Base-by-base conservation (phyloP, 2,888 invertebrate genomes). In the Coenonympha glycerion region DNA sequence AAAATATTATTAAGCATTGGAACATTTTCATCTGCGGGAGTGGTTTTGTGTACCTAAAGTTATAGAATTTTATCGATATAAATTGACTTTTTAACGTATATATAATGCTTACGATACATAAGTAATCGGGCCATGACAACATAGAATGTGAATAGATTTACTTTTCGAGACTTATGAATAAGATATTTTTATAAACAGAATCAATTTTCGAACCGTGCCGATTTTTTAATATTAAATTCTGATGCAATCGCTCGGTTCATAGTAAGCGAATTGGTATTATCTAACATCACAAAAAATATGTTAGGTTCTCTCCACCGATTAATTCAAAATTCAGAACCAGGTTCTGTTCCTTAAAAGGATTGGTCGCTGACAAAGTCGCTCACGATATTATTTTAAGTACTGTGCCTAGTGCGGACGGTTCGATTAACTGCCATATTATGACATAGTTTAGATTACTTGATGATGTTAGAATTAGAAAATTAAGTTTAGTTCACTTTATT, bases 401-500 rank as follows among this genome's bases (percentile, higher is more conserved):
- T 69, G 78, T 73, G 79, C 82, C 79, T 76, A 73, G 77, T 75
- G 80, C 81, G 76, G 79, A 81, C 79, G 85, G 81, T 84, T 85
- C 82, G 83, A 78, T 75, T 79, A 85, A 87, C 86, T 87, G 86
- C 86, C 86, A 87, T 87, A 87, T 87, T 87, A 87, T 80, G 77
- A 85, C 85, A 81, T 87, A 87, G 73, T 82, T 81, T 85, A 82
- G 78, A 72, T 66, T 79, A 81, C 75, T 73, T 80, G 74, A 73
- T 71, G 69, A 73, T 70, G 68, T 79, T 85, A 85, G 83, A 56
- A 68, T 61, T 82, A 85, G 80, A 73, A 68, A 72, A 69, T 77
- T 79, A 76, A 73, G 69, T 69, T 64, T 79, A 80, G 71, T 77
- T 81, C 67, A 73, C 78, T 77, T 74, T 68, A 73, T 62, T 74